Evolutionary conservation across 1,140 invertebrate genomes (phyloP).

Genomic region (Drosophila littoralis): DNA sequence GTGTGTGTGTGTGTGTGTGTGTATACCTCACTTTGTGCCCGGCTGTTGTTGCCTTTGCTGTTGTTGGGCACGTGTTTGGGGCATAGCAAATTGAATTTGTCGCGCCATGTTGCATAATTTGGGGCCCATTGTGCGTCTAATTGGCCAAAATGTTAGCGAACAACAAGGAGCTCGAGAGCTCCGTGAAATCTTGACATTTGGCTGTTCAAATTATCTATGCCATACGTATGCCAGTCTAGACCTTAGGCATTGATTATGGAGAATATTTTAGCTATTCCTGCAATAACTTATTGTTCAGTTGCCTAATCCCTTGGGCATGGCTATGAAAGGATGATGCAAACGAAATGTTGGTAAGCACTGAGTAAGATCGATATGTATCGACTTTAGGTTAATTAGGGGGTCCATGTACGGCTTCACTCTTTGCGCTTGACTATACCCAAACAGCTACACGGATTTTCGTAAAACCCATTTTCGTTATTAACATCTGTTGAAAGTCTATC

Average conservation of each 20-base stretch:
- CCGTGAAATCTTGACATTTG: neutral
- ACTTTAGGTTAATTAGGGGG: no score
- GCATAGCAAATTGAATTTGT: conserved; percentile 80
- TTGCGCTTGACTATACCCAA: no score
- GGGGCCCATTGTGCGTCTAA: conserved; percentile 74
- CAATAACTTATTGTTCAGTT: neutral
- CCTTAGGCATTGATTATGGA: neutral
- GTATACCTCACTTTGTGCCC: neutral
- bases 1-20: conserved; percentile 16
- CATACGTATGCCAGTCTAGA: conserved; percentile 7
- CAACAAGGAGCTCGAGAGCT: conserved; percentile 38
- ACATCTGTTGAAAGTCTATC: no score
- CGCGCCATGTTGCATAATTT: conserved; percentile 78
- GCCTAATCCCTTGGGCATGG: neutral
- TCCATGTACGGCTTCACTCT: no score
- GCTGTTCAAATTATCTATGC: conserved; percentile 16
- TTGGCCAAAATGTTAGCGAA: conserved; percentile 58
- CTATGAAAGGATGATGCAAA: no score
- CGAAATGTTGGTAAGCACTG: no score
- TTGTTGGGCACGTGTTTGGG: conserved; percentile 52
- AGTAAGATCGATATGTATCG: no score
- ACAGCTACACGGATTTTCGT: no score
- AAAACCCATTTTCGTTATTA: no score
- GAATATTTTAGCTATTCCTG: no score
- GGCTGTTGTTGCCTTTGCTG: conserved; percentile 29